A percentile compares a stretch with the other conserved stretches of the same genome.
Evolutionary conservation across 2,113 vertebrate genomes (phyloP).

Genomic region (Tonatia bakeri): DNA sequence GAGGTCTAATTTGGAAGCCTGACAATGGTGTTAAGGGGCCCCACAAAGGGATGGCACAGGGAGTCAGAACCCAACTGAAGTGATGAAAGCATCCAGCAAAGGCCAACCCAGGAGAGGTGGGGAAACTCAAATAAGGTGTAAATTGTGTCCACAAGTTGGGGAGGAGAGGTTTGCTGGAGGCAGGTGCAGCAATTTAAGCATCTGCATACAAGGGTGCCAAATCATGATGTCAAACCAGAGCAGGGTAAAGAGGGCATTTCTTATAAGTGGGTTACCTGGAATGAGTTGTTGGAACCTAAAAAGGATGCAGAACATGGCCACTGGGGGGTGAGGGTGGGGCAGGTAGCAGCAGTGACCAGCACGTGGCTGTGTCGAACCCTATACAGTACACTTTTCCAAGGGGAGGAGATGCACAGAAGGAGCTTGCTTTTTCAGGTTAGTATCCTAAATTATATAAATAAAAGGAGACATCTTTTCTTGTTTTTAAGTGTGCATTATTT

Average conservation of each 20-base stretch:
- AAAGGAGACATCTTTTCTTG: not conserved
- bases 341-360: not conserved
- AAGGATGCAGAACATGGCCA: not conserved
- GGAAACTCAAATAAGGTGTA: not conserved
- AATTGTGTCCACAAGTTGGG: not conserved
- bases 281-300: not conserved
- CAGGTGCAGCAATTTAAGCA: not conserved
- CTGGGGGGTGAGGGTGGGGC: no score
- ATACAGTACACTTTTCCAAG: not conserved
- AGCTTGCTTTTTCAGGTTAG: not conserved
- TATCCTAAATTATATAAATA: not conserved
- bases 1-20: not conserved
- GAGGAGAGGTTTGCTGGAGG: not conserved
- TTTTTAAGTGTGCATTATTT: not conserved
- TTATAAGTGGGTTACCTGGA: not conserved
- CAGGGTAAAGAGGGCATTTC: not conserved
- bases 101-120: not conserved
- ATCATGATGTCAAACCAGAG: not conserved
- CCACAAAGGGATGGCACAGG: not conserved
- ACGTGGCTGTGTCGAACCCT: not conserved
- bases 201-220: not conserved
- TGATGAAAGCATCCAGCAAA: not conserved
- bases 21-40: fast-evolving
- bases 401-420: not conserved
- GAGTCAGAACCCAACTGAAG: not conserved